Conservation (phyloP, 2,888 invertebrate genomes). For the Dicycla oo region DNA sequence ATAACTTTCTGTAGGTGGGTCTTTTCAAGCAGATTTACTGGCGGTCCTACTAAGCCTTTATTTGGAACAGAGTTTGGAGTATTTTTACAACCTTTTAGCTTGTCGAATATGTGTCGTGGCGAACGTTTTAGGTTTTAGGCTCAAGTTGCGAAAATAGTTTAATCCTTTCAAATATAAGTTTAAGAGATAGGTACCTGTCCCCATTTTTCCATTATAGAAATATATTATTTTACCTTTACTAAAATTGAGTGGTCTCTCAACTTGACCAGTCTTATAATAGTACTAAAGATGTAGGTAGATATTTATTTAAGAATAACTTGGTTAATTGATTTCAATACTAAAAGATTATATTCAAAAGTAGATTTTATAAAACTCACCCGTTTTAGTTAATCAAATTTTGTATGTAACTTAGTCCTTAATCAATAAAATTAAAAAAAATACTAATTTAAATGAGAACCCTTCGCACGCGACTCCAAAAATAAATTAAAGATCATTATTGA, state of each 20-base stretch:
- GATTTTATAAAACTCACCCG: too few species aligned
- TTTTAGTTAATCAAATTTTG: too few species aligned
- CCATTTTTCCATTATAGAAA: neutral
- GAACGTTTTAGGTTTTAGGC: neutral
- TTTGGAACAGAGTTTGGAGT: conserved; percentile 24
- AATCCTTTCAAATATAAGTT: neutral
- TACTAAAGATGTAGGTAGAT: too few species aligned
- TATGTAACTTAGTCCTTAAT: neutral
- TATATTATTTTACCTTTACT: too few species aligned
- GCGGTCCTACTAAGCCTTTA: conserved; percentile 5
- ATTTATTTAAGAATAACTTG: too few species aligned
- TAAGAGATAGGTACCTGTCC: too few species aligned
- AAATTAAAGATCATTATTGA: conserved; percentile 82
- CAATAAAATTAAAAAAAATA: neutral
- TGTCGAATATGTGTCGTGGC: conserved; percentile 3
- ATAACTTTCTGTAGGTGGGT: conserved; percentile 37
- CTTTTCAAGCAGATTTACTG: conserved; percentile 34
- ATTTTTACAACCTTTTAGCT: conserved; percentile 45
- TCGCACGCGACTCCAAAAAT: conserved; percentile 69
- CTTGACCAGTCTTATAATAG: neutral
- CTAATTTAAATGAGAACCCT: conserved; percentile 53
- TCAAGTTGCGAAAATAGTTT: conserved; percentile 8
- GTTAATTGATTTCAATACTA: too few species aligned
- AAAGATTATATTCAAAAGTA: too few species aligned
- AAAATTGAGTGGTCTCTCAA: neutral